These are phyloP conservation scores for Stomatorhinus ivindoensis DNA, from an alignment of 2,113 vertebrate species.

Conservation along the genomic window DNA sequence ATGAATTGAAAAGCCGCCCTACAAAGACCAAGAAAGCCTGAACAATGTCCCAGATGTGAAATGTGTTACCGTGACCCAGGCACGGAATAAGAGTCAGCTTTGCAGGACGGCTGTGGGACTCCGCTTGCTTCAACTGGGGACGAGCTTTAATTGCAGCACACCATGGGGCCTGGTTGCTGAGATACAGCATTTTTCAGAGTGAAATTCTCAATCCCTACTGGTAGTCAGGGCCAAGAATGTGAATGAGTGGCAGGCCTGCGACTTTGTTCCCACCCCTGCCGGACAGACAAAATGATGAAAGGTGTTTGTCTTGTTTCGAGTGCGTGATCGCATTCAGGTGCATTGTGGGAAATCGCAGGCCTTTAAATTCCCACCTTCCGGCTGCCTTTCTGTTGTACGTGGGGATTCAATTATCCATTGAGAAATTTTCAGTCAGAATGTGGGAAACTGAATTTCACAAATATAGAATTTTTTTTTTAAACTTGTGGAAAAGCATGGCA, in stretches of 20 bases:
- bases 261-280: background rate
- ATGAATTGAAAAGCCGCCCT: background rate
- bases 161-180: conserved; percentile 15
- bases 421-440: background rate
- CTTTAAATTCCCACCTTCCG: background rate
- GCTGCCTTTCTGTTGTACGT: background rate
- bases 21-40: background rate
- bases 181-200: conserved; percentile 21
- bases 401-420: background rate
- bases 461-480: background rate
- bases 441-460: background rate
- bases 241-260: background rate
- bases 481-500: background rate
- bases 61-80: background rate
- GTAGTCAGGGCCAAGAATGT: conserved; percentile 14
- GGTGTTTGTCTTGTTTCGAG: background rate
- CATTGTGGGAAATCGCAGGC: background rate
- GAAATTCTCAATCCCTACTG: background rate
- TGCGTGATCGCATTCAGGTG: background rate
- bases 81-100: background rate
- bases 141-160: background rate
- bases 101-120: background rate
- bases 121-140: background rate
- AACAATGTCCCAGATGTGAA: background rate
- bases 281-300: background rate